Evolutionary conservation across 2,113 vertebrate species (phyloP).

Genomic region (Petroica traversi): DNA sequence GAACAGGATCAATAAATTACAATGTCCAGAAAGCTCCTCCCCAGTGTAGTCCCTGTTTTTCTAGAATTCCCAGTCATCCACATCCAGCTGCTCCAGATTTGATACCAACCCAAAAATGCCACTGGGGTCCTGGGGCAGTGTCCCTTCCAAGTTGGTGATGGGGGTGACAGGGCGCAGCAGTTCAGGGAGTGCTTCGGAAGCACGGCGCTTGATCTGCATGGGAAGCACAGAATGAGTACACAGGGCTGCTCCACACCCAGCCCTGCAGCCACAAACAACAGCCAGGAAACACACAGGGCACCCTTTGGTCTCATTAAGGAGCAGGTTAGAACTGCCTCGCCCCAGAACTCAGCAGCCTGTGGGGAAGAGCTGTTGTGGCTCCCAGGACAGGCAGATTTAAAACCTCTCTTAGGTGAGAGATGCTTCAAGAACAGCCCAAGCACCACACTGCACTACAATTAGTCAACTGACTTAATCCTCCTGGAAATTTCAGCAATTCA

Average conservation of each 20-base stretch:
- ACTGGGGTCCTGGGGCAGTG: conserved; percentile 78
- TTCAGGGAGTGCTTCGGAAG: conserved; percentile 90
- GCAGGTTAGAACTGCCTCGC: neutral
- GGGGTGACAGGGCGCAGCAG: conserved; percentile 87
- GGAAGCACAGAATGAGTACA: neutral
- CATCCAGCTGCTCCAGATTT: conserved; percentile 87
- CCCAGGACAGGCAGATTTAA: neutral
- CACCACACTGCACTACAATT: neutral
- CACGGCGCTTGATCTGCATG: conserved; percentile 88
- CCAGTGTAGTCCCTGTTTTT: neutral
- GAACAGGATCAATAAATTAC: conserved; percentile 46
- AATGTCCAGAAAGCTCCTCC: neutral
- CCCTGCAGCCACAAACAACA: neutral
- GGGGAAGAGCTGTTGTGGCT: neutral
- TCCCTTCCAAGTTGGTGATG: conserved; percentile 80
- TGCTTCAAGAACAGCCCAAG: neutral
- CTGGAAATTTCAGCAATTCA: neutral
- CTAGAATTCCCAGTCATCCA: conserved; percentile 99
- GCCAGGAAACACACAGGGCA: rapidly evolving
- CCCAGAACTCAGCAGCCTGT: neutral
- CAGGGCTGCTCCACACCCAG: neutral
- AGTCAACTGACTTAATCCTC: neutral
- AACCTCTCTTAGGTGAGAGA: neutral
- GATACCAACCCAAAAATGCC: conserved; percentile 88
- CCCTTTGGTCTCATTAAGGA: neutral